Conservation (phyloP, 1,140 invertebrate species). For the Mizuhopecten yessoensis region DNA sequence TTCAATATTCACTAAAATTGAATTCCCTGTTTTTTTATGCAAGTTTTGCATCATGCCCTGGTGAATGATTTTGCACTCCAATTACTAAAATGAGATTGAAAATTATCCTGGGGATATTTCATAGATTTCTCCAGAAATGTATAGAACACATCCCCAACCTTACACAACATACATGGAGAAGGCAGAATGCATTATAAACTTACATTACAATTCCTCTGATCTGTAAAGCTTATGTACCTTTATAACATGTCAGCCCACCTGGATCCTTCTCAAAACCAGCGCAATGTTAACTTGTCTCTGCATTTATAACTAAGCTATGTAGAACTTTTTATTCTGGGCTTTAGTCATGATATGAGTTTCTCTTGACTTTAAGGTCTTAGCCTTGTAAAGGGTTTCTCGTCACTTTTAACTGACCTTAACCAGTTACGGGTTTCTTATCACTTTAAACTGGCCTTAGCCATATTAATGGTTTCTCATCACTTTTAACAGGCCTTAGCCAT, state of each 20-base stretch:
- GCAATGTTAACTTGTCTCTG: too few relatives aligned
- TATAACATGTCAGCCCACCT: neutral
- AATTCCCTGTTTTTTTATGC: neutral
- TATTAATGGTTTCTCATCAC: neutral
- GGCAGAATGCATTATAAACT: neutral
- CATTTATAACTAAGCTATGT: too few relatives aligned
- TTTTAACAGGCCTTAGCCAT: too few relatives aligned
- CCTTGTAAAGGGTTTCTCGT: too few relatives aligned
- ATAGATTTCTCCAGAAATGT: neutral
- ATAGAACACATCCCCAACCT: neutral
- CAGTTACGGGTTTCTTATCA: too few relatives aligned
- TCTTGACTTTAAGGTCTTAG: too few relatives aligned
- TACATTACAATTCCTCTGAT: neutral
- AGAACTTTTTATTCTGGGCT: too few relatives aligned
- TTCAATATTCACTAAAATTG: neutral
- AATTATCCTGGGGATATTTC: neutral
- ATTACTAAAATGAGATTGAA: neutral
- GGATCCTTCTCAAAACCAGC: neutral
- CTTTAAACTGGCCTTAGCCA: too few relatives aligned
- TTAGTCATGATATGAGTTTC: too few relatives aligned
- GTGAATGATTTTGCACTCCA: neutral
- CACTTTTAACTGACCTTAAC: too few relatives aligned
- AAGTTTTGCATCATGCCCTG: neutral
- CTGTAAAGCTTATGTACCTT: neutral
- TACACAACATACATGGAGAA: neutral